Conservation (phyloP, 2,113 vertebrate species). For the Brachionichthys hirsutus region DNA sequence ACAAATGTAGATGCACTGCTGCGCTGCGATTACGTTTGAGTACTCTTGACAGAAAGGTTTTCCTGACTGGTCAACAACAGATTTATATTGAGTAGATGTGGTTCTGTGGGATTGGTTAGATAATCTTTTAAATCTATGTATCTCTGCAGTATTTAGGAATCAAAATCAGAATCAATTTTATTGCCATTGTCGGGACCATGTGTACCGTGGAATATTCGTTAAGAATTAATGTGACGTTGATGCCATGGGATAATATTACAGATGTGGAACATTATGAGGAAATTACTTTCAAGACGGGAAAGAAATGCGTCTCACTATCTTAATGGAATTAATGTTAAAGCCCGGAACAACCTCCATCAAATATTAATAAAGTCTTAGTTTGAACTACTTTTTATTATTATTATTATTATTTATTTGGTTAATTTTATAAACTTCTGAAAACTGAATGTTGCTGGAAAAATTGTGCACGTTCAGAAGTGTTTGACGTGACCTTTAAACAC, state of each 20-base stretch:
- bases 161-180: no score
- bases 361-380: slow-evolving; percentile 16
- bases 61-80: neutral
- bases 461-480: no score
- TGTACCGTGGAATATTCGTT: slow-evolving; percentile 20
- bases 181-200: no score
- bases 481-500: no score
- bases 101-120: neutral
- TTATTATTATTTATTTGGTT: neutral
- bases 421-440: no score
- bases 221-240: slow-evolving; percentile 32
- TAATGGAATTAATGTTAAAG: slow-evolving; percentile 28
- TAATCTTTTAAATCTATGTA: neutral
- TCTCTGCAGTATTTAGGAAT: slow-evolving; percentile 9
- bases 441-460: no score
- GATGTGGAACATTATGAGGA: slow-evolving; percentile 6
- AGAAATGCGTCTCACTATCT: slow-evolving; percentile 3
- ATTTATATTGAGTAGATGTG: neutral
- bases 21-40: neutral
- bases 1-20: neutral
- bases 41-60: no score
- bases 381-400: neutral
- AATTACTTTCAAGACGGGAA: slow-evolving; percentile 11
- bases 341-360: slow-evolving; percentile 18
- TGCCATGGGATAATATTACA: slow-evolving; percentile 24